These are phyloP conservation scores for Cladopsammia gracilis DNA, from an alignment of 64 coral and sea anemone genomes.

Conservation along the genomic window DNA sequence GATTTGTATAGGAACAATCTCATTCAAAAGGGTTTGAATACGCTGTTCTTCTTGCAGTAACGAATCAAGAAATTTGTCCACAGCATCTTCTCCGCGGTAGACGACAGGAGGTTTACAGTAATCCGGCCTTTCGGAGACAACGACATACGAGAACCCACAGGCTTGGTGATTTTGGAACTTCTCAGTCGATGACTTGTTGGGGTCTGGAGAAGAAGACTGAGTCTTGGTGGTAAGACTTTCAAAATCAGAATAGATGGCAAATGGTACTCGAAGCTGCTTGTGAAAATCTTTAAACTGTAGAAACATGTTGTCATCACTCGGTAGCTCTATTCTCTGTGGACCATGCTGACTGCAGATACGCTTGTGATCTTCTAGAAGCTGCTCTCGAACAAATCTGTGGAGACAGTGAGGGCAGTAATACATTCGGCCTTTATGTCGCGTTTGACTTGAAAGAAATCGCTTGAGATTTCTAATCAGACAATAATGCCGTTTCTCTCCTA, in stretches of 20 bases:
- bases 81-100: too few relatives aligned
- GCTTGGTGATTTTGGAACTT: conserved; percentile 54
- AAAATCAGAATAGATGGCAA: conserved; percentile 52
- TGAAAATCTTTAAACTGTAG: conserved; percentile 73
- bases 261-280: conserved; percentile 60
- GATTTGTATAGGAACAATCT: too few relatives aligned
- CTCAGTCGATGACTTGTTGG: conserved; percentile 1
- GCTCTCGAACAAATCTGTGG: conserved; percentile 61
- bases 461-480: too few relatives aligned
- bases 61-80: too few relatives aligned
- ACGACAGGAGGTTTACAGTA: too few relatives aligned
- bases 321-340: conserved; percentile 42
- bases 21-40: conserved; percentile 19
- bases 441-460: too few relatives aligned
- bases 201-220: conserved; percentile 8
- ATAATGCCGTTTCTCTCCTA: too few relatives aligned
- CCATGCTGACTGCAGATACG: conserved; percentile 41
- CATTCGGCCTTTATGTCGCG: conserved; percentile 49
- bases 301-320: conserved; percentile 20
- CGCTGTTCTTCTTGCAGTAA: too few relatives aligned
- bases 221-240: conserved; percentile 24
- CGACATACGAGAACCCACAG: too few relatives aligned
- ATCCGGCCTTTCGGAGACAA: too few relatives aligned
- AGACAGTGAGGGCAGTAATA: conserved; percentile 68
- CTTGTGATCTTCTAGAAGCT: conserved; percentile 43